Evolutionary conservation across 2,888 invertebrate species (phyloP).

Genomic region (Coleophora flavipennella): DNA sequence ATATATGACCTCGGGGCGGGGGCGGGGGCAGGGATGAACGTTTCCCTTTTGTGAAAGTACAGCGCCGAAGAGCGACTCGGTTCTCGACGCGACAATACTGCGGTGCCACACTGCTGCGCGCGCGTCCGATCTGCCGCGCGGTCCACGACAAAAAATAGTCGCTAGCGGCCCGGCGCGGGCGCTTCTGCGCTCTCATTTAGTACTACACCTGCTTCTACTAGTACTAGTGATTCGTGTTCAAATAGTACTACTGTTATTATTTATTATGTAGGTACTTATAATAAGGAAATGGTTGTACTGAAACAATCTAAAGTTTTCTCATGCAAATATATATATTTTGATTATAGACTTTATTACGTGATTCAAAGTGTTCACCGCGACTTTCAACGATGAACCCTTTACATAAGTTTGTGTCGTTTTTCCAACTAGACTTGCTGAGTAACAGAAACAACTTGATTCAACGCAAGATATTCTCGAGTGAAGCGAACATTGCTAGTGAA

Average conservation of each 20-base stretch:
- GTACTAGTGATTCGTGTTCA: conserved; percentile 1
- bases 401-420: conserved; percentile 74
- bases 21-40: conserved; percentile 2
- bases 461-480: conserved; percentile 74
- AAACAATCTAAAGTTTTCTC: too few species aligned
- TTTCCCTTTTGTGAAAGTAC: background rate
- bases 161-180: conserved; percentile 19
- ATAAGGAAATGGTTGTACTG: too few species aligned
- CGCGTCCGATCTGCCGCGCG: conserved; percentile 23
- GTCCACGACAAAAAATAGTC: conserved; percentile 31
- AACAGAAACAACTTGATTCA: conserved; percentile 50
- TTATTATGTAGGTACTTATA: too few species aligned
- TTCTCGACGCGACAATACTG: conserved; percentile 44
- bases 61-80: conserved; percentile 27
- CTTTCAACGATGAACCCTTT: conserved; percentile 70
- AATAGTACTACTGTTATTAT: conserved; percentile 5
- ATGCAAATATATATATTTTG: too few species aligned
- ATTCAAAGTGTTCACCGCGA: too few species aligned
- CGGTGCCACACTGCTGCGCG: conserved; percentile 38
- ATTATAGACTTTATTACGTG: too few species aligned
- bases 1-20: background rate
- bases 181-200: conserved; percentile 17
- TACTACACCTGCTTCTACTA: conserved; percentile 7
- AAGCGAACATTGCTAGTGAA: conserved; percentile 59
- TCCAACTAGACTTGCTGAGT: conserved; percentile 70